Evolutionary conservation across 2,797 vertebrate species (phyloP).

Genomic region (Crocidura indochinensis): DNA sequence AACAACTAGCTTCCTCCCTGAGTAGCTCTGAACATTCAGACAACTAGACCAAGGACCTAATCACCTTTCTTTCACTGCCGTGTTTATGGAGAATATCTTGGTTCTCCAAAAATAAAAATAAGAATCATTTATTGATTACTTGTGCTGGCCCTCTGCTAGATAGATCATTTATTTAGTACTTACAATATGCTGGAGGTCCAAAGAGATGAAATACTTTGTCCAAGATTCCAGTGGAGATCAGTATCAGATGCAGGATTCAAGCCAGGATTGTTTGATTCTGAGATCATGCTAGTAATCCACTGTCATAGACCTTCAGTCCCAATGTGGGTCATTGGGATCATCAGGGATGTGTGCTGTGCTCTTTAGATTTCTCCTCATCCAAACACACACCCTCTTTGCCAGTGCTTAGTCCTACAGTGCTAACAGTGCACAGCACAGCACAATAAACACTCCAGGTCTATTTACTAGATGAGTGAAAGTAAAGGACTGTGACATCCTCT

Average conservation of each 20-base stretch:
- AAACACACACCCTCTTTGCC: not conserved
- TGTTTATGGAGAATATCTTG: constrained; percentile 35
- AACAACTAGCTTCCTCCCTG: not conserved
- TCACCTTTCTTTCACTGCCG: constrained; percentile 14
- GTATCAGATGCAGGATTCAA: constrained; percentile 8
- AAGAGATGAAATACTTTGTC: constrained; percentile 5
- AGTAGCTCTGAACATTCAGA: constrained; percentile 6
- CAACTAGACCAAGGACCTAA: not conserved
- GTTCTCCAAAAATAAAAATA: constrained; percentile 49
- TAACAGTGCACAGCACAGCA: not conserved
- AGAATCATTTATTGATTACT: not conserved
- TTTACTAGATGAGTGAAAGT: constrained; percentile 53
- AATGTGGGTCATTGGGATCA: not conserved
- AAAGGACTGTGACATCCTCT: constrained; percentile 47
- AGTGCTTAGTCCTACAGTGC: not conserved
- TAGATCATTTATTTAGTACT: constrained; percentile 28
- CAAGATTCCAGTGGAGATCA: constrained; percentile 39
- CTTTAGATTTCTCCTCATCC: not conserved
- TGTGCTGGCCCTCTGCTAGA: not conserved
- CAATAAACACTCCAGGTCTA: not conserved
- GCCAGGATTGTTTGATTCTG: constrained; percentile 16
- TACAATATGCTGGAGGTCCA: not conserved
- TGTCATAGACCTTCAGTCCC: not conserved
- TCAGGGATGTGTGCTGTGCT: constrained; percentile 17
- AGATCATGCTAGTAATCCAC: not conserved